Evolutionary conservation across 2,113 vertebrate species (phyloP).

Genomic region (Tapirus terrestris): DNA sequence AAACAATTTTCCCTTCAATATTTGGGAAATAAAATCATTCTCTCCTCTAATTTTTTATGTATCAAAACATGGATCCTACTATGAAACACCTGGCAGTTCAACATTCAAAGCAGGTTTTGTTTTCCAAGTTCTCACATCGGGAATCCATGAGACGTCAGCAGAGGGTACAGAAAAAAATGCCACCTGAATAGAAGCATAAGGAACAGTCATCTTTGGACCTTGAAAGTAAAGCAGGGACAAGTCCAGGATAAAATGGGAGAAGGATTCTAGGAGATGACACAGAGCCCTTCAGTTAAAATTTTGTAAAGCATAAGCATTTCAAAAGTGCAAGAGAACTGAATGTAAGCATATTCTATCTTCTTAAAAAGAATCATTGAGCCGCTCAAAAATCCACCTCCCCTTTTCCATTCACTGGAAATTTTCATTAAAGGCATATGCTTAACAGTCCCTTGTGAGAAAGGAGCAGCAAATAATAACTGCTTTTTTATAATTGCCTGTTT

Average conservation of each 20-base stretch:
- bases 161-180: neutral
- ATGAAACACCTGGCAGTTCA: neutral
- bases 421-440: neutral
- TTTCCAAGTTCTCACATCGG: neutral
- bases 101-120: neutral
- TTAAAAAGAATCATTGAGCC: neutral
- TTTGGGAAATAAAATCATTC: neutral
- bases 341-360: neutral
- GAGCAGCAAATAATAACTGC: neutral
- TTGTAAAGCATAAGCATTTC: neutral
- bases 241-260: neutral
- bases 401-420: neutral
- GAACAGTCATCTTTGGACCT: neutral
- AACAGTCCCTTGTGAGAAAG: neutral
- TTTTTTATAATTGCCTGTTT: neutral
- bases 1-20: neutral
- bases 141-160: neutral
- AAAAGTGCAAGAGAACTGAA: neutral
- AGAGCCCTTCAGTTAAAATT: neutral
- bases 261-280: neutral
- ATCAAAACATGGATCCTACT: neutral
- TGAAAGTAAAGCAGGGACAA: neutral
- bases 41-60: neutral
- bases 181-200: neutral
- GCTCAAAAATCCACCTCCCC: neutral